Base-by-base conservation (phyloP, 2,888 invertebrate genomes). In the Drosophila diplacantha region DNA sequence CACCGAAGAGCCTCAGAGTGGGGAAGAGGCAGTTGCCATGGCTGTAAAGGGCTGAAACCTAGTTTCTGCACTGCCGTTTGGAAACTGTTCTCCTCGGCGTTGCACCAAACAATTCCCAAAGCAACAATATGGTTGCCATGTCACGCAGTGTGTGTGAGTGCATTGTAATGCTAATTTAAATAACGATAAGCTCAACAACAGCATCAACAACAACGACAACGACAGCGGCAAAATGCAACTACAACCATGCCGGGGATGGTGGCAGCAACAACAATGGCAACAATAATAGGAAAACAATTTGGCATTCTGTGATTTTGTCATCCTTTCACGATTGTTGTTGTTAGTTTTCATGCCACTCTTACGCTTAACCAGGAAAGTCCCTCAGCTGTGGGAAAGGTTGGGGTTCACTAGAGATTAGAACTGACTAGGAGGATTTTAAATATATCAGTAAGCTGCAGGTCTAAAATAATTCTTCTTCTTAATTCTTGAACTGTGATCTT, bases 101-200 rank as follows among this genome's bases (percentile, higher is more conserved):
- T 62, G 43, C 59, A 20, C 22, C 60, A 44, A 71, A 63, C 55
- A 62, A 60, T 43, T 75, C 59, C 32, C 53, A 14, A 58, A 39
- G 35, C 54, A 73, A 53, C 77, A 77, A 80, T 77, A 77, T 74
- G 82, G 72, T 66, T 55, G 56, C 61, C 61, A 54, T 54, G 52
- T 29, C 24, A 31, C 35, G 8, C n/a, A 34, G 52, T 39, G 61
- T 39, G 58, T 54, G 51, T 52, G 61, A 51, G 60, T 65, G 79
- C 73, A 81, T 75, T 81, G 81, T 75, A 79, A 83, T 81, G 81
- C 79, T 80, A 80, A 83, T 80, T 80, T 80, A 79, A 83, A 83
- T 78, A 83, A 78, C 74, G 75, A 79, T 79, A 77, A 83, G 82
- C 77, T 65, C 54, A 70, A 64, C 75, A 75, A 72, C 72, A 72